phyloP scores from a whole-genome alignment of 1,140 invertebrate genomes.

The Drosophila pallidifrons region DNA sequence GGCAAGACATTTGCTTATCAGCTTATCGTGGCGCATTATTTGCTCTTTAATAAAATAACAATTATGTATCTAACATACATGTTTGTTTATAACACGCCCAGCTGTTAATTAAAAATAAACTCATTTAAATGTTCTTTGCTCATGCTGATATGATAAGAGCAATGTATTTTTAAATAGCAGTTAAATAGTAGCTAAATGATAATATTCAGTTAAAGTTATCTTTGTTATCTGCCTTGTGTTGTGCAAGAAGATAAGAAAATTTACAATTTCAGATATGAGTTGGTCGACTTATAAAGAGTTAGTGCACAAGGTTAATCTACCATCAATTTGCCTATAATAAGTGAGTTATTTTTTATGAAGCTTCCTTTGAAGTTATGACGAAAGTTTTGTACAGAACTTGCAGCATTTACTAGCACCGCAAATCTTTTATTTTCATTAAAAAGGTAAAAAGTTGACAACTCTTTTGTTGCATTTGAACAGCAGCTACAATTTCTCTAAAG shows the following conservation, averaged over 20 bases:
- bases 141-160: slow-evolving; percentile 22
- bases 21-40: slow-evolving; percentile 28
- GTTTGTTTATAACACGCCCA: slow-evolving; percentile 1
- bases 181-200: slow-evolving; percentile 10
- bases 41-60: slow-evolving; percentile 6
- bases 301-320: neutral
- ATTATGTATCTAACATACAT: slow-evolving; percentile 5
- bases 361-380: no score
- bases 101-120: slow-evolving; percentile 42
- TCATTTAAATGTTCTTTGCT: slow-evolving; percentile 41
- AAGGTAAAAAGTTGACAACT: slow-evolving; percentile 6
- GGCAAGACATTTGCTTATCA: slow-evolving; percentile 28
- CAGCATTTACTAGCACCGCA: no score
- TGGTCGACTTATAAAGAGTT: neutral
- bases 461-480: slow-evolving; percentile 25
- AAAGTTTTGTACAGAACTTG: no score
- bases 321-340: neutral
- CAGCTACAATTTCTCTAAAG: slow-evolving; percentile 29
- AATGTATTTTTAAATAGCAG: slow-evolving; percentile 28
- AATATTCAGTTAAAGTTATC: slow-evolving; percentile 12
- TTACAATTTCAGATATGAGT: slow-evolving; percentile 14
- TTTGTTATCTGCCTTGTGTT: slow-evolving; percentile 12
- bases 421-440: neutral
- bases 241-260: slow-evolving; percentile 29
- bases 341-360: neutral